A percentile compares a stretch with the other conserved stretches of the same genome.
phyloP scores from a whole-genome alignment of 2,113 vertebrate genomes.

The Lathamus discolor region DNA sequence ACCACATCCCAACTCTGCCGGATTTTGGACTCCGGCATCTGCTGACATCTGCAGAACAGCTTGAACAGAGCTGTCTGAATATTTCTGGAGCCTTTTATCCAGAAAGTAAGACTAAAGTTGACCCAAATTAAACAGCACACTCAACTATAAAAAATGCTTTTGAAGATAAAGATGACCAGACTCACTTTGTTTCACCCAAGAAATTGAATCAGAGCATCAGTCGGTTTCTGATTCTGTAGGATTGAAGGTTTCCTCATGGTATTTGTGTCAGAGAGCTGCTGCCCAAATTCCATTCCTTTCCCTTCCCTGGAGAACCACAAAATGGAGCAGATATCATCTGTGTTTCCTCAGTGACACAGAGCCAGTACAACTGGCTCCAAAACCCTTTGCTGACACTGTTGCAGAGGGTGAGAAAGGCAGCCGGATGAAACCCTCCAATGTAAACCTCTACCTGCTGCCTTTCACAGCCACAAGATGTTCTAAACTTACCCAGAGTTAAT shows the following conservation, averaged over 20 bases:
- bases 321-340: neutral
- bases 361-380: neutral
- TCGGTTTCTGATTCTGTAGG: neutral
- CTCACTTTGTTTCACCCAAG: neutral
- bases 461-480: neutral
- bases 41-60: constrained; percentile 49
- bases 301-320: neutral
- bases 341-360: neutral
- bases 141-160: constrained; percentile 19
- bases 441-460: neutral
- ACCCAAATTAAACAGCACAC: constrained; percentile 12
- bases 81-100: constrained; percentile 33
- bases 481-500: neutral
- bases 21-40: neutral
- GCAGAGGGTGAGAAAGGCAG: neutral
- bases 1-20: neutral
- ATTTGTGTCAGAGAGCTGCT: neutral
- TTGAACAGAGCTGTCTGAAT: constrained; percentile 2
- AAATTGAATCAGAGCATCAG: neutral
- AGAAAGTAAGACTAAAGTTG: neutral
- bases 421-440: neutral
- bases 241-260: neutral
- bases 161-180: constrained; percentile 17
- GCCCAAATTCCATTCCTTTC: neutral
- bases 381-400: neutral